Percentiles rank a stretch among this genome's conserved stretches.
phyloP scores from a whole-genome alignment of 2,888 invertebrate genomes.

The Drosophila rellima region DNA sequence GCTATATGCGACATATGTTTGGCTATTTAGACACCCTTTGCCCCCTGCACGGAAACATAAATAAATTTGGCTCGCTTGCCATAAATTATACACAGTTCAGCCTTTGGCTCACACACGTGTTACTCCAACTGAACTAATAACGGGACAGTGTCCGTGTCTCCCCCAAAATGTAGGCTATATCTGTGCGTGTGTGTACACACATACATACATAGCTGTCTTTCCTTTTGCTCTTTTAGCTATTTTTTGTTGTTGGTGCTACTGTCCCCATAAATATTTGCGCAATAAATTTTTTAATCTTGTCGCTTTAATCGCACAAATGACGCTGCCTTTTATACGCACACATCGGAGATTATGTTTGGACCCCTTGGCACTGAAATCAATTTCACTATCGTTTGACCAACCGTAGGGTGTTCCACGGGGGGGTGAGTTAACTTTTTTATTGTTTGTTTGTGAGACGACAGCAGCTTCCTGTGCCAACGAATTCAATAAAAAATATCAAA shows the following conservation, averaged over 20 bases:
- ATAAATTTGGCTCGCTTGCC: constrained; percentile 67
- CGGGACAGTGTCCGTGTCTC: constrained; percentile 64
- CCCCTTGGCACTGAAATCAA: constrained; percentile 82
- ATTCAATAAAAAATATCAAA: constrained; percentile 78
- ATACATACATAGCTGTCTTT: constrained; percentile 11
- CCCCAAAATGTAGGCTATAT: constrained; percentile 67
- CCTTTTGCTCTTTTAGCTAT: constrained; percentile 21
- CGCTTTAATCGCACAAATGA: constrained; percentile 86
- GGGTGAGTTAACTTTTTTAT: constrained; percentile 51
- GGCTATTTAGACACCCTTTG: constrained; percentile 19
- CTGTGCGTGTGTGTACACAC: not conserved
- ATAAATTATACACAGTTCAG: constrained; percentile 76
- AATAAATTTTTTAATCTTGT: constrained; percentile 87
- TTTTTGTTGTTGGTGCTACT: constrained; percentile 38
- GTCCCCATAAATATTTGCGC: constrained; percentile 86
- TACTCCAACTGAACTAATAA: constrained; percentile 70
- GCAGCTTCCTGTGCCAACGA: constrained; percentile 58
- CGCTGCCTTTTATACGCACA: constrained; percentile 77
- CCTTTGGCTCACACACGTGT: constrained; percentile 72
- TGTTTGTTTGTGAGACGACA: constrained; percentile 61
- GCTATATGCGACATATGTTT: constrained; percentile 36
- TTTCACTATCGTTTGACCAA: constrained; percentile 78
- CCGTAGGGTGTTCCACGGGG: not conserved
- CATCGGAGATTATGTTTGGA: constrained; percentile 47
- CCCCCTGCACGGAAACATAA: constrained; percentile 22